Conservation (phyloP, 2,888 invertebrate genomes). For the Dysmachus trigonus region DNA sequence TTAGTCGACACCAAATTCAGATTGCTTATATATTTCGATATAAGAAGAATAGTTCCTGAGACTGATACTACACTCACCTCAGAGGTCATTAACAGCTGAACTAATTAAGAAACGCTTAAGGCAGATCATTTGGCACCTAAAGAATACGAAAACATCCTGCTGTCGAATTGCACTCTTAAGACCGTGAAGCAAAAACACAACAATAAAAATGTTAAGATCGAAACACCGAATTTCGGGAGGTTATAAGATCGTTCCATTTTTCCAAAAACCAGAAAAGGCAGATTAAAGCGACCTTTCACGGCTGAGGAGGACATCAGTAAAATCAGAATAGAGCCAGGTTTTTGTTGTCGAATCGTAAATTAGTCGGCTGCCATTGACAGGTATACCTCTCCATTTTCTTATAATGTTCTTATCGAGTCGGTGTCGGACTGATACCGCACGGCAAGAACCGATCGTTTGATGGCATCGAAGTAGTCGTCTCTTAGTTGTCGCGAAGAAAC, state of each 20-base stretch:
- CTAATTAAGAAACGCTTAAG: not conserved
- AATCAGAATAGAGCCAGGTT: not conserved
- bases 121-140: not conserved
- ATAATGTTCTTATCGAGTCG: not conserved
- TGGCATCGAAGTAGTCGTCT: not conserved
- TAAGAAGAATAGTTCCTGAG: not conserved
- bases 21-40: not conserved
- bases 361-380: not conserved
- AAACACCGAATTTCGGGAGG: not conserved
- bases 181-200: not conserved
- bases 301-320: not conserved
- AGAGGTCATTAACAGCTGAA: not conserved
- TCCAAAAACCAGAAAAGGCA: not conserved
- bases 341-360: not conserved
- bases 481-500: slow-evolving; percentile 3
- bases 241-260: slow-evolving; percentile 9
- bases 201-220: not conserved
- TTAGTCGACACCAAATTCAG: not conserved
- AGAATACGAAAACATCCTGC: not conserved
- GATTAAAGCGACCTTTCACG: not conserved
- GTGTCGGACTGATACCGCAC: not conserved
- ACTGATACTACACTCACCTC: not conserved
- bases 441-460: not conserved
- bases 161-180: not conserved
- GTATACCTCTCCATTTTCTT: not conserved